Evolutionary conservation across 35 echinoderm and acorn worm species (phyloP).

Genomic region (Heliocidaris tuberculata): DNA sequence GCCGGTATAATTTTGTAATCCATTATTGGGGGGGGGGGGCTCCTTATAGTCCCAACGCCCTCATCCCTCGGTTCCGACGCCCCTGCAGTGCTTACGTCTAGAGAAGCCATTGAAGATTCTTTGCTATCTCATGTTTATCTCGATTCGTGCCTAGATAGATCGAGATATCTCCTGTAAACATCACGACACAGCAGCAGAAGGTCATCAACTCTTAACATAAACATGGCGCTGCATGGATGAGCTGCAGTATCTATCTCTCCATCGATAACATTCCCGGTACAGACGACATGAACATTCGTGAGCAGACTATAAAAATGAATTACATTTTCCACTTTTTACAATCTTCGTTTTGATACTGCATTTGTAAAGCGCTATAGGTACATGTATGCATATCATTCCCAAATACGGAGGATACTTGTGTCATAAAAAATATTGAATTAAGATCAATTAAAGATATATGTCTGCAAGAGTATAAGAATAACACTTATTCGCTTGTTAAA

Average conservation of each 20-base stretch:
- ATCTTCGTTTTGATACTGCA: not conserved
- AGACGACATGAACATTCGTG: not conserved
- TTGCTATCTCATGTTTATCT: not conserved
- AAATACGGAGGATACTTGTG: too few relatives aligned
- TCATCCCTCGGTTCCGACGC: not conserved
- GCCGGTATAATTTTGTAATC: not conserved
- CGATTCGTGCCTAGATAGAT: not conserved
- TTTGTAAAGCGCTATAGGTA: not conserved
- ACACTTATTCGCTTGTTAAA: too few relatives aligned
- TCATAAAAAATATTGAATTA: too few relatives aligned
- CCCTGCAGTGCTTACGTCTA: not conserved
- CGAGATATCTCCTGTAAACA: not conserved
- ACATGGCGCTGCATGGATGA: not conserved
- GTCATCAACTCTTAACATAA: conserved; percentile 10
- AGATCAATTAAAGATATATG: too few relatives aligned
- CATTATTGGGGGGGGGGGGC: not conserved
- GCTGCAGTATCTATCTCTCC: not conserved
- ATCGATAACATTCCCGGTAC: not conserved
- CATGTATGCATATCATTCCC: too few relatives aligned
- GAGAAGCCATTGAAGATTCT: not conserved
- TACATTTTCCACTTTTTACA: not conserved
- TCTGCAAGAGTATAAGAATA: too few relatives aligned
- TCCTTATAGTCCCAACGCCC: not conserved
- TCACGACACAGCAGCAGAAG: not conserved
- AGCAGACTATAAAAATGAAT: not conserved